A percentile compares a stretch with the other conserved stretches of the same genome.
Evolutionary conservation across 2,797 vertebrate genomes (phyloP).

Genomic region (Eutrigla gurnardus): DNA sequence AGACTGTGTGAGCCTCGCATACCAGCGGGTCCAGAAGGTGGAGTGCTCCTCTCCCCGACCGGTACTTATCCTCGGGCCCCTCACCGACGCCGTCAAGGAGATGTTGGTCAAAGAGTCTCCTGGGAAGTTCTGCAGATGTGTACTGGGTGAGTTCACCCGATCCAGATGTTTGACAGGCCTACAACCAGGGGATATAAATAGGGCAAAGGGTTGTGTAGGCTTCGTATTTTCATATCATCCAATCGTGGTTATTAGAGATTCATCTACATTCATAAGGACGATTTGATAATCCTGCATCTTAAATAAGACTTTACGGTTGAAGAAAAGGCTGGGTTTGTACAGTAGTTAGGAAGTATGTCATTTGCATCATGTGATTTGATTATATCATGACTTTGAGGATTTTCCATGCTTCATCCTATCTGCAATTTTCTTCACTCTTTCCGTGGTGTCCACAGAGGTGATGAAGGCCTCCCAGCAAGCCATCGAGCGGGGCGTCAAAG

Average conservation of each 20-base stretch:
- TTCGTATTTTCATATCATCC: not conserved
- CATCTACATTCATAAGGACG: not conserved
- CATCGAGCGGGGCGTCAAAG: slow-evolving; percentile 96
- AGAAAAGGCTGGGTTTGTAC: not conserved
- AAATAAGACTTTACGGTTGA: not conserved
- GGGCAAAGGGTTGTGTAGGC: not conserved
- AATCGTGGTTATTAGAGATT: not conserved
- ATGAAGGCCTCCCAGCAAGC: slow-evolving; percentile 99
- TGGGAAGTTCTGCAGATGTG: slow-evolving; percentile 96
- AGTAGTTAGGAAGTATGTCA: not conserved
- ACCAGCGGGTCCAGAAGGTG: slow-evolving; percentile 97
- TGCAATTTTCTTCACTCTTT: not conserved
- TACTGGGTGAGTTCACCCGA: slow-evolving; percentile 88
- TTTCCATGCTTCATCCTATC: not conserved
- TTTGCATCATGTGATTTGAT: not conserved
- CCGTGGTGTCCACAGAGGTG: slow-evolving; percentile 86
- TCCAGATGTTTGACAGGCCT: slow-evolving; percentile 19
- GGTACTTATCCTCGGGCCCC: slow-evolving; percentile 93
- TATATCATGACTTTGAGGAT: not conserved
- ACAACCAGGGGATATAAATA: not conserved
- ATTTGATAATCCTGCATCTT: not conserved
- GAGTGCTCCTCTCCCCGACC: slow-evolving; percentile 93
- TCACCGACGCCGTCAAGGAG: slow-evolving; percentile 96
- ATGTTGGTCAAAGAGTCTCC: slow-evolving; percentile 97
- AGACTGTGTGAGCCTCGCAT: slow-evolving; percentile 95